These are phyloP conservation scores for Drepanosiphum platanoidis DNA, from an alignment of 2,888 invertebrate genomes.

Conservation along the genomic window DNA sequence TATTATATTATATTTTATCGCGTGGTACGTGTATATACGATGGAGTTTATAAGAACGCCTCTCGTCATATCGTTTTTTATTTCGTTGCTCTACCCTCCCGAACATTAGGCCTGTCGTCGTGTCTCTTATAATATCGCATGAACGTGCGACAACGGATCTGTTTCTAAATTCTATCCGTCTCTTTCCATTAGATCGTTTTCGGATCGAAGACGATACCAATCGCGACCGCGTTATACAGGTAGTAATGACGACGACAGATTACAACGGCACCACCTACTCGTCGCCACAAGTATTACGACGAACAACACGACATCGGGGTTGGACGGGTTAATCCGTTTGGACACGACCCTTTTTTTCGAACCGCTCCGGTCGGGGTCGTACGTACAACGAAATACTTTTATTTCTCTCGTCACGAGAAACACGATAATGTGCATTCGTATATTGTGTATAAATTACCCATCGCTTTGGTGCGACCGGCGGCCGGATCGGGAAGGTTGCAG, in stretches of 20 bases:
- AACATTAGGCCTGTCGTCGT: background rate
- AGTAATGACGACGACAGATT: background rate
- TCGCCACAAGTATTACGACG: background rate
- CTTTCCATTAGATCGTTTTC: background rate
- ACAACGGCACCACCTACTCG: background rate
- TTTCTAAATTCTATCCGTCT: conserved; percentile 15
- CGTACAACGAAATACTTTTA: background rate
- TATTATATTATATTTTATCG: background rate
- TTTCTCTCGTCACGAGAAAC: background rate
- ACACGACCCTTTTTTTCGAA: background rate
- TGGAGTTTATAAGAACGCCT: background rate
- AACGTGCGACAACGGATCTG: conserved; percentile 16
- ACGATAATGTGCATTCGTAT: background rate
- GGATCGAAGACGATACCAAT: conserved; percentile 16
- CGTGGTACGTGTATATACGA: too few species aligned
- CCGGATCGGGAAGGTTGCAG: too few species aligned
- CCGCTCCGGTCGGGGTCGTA: background rate
- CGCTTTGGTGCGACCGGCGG: too few species aligned
- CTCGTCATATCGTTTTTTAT: background rate
- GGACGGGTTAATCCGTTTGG: conserved; percentile 11
- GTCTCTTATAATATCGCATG: background rate
- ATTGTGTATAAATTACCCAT: background rate
- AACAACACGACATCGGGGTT: conserved; percentile 11
- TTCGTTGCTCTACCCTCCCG: background rate
- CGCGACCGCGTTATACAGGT: too few species aligned